Base-by-base conservation (phyloP, 2,113 vertebrate species). In the Trichechus manatus region DNA sequence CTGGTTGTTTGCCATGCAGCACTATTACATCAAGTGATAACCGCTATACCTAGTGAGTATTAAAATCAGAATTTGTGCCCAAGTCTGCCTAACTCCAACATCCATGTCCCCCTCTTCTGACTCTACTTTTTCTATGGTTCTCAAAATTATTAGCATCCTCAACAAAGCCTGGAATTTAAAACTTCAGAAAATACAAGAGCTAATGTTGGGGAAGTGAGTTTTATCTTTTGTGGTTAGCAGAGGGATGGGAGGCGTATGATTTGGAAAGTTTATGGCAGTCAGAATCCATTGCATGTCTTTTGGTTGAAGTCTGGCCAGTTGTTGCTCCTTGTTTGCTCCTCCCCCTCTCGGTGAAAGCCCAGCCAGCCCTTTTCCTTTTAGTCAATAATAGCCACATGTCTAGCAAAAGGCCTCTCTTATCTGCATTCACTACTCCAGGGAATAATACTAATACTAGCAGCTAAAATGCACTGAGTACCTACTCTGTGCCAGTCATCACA, bases 41-140 rank as follows among this genome's bases (percentile, higher is more conserved):
- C 64, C 1, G 0, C n/a, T 2, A 27, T 0, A 13, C 50, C 27
- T 19, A 8, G 14, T 10, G 9, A 6, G 47, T 7, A 1, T 25
- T 25, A 15, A 31, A 53, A n/a, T 64, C 42, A 17, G 22, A 47
- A 22, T n/a, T 15, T 39, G 39, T 68, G 72, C 87, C 63, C 23
- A 36, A 8, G 23, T 87, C 47, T 5, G 72, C 63, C 25, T 23
- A 44, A 47, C 31, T 47, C 33, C 20, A 31, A 11, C 29, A n/a
- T 17, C 47, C 25, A 4, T 7, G 53, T 10, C 8, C n/a, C 10
- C 42, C 42, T 42, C 31, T 27, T 66, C 44, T 2, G 77, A 70
- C 75, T 36, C n/a, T 70, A 29, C 27, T 87, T 79, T 70, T 10
- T 6, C 29, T 25, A 23, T 15, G 53, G 42, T 47, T 93, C 36